phyloP scores from a whole-genome alignment of 2,797 vertebrate species.

The Pseudochromis fuscus region DNA sequence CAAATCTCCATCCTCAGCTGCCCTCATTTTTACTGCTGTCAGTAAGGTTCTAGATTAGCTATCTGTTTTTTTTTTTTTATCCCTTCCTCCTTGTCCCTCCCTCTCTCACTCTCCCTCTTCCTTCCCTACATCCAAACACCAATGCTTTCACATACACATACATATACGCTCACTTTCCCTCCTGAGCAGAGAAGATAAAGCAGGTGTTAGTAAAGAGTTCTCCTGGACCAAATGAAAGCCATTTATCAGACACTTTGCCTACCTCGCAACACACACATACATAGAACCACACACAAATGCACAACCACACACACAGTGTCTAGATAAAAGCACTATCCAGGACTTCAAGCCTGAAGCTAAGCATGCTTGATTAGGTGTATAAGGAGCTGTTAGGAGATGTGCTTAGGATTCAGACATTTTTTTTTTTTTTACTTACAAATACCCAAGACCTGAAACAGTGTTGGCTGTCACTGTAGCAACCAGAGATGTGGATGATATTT shows the following conservation, averaged over 20 bases:
- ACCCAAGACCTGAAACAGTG: conserved; percentile 29
- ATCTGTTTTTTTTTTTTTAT: conserved; percentile 41
- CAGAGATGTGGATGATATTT: conserved; percentile 9
- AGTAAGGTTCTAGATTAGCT: conserved; percentile 58
- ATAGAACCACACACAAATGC: conserved; percentile 29
- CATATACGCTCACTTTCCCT: conserved; percentile 38
- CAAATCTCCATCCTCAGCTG: conserved; percentile 52
- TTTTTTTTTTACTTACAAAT: conserved; percentile 5
- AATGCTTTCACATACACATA: background rate
- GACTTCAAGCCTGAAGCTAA: conserved; percentile 60
- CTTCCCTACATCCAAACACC: background rate
- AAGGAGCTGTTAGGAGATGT: conserved; percentile 54
- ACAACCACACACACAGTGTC: conserved; percentile 55
- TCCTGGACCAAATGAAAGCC: conserved; percentile 74
- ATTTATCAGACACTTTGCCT: conserved; percentile 74
- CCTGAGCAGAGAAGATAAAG: conserved; percentile 76
- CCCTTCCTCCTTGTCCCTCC: background rate
- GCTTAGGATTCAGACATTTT: conserved; percentile 42
- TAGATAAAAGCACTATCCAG: conserved; percentile 62
- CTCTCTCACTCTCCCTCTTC: background rate
- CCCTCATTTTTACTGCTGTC: conserved; percentile 41
- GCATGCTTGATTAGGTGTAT: conserved; percentile 67
- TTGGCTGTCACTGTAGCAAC: conserved; percentile 17
- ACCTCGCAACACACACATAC: conserved; percentile 44
- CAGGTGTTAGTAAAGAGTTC: conserved; percentile 72